A percentile compares a stretch with the other conserved stretches of the same genome.
These are phyloP conservation scores for Pygocentrus nattereri DNA, from an alignment of 2,797 vertebrate genomes.

Conservation along the genomic window DNA sequence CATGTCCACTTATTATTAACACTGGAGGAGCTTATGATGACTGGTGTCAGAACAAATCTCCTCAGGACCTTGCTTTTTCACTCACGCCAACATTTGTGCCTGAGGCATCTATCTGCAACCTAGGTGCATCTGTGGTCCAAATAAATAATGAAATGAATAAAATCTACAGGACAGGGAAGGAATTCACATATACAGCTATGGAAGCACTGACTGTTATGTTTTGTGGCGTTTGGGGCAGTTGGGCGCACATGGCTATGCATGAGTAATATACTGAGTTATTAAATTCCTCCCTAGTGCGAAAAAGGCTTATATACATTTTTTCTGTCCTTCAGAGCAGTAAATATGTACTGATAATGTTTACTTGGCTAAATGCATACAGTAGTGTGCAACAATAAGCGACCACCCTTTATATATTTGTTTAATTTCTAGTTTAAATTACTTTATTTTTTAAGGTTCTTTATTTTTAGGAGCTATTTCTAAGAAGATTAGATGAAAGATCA, in stretches of 20 bases:
- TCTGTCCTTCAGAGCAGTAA: neutral
- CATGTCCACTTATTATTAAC: neutral
- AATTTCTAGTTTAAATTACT: no score
- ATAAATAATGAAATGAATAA: neutral
- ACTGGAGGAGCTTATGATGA: neutral
- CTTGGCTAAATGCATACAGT: neutral
- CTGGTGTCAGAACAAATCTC: neutral
- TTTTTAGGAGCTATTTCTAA: no score
- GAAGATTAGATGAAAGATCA: no score
- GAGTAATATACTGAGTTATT: neutral
- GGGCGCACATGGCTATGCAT: neutral
- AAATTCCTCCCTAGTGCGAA: neutral
- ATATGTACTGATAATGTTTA: no score
- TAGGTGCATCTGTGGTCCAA: neutral
- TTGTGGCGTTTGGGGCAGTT: neutral
- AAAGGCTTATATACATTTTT: neutral
- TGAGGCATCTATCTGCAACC: neutral
- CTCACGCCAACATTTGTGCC: neutral
- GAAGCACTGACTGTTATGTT: neutral
- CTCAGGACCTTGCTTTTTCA: neutral
- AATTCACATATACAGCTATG: neutral
- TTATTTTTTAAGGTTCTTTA: no score
- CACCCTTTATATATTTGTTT: no score
- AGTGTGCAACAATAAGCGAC: no score
- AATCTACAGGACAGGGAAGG: neutral